These are phyloP conservation scores for Strongylocentrotus purpuratus DNA, from an alignment of 35 echinoderm and acorn worm species.

Conservation along the genomic window DNA sequence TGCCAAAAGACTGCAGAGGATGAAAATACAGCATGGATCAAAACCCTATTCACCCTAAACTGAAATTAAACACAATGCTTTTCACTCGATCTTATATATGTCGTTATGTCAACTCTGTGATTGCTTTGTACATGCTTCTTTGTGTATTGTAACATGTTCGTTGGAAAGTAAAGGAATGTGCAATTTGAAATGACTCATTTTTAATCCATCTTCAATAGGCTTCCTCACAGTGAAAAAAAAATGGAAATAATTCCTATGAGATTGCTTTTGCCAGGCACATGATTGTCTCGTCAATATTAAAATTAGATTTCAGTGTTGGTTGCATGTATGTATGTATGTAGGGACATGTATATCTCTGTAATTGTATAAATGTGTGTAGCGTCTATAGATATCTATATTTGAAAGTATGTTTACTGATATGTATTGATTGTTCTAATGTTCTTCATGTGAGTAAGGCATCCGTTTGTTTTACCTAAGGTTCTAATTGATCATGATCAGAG, in stretches of 20 bases:
- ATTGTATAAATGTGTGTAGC: background rate
- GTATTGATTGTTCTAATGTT: background rate
- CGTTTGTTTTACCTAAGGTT: background rate
- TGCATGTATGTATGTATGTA: background rate
- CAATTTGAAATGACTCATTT: background rate
- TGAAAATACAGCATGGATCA: slow-evolving; percentile 56
- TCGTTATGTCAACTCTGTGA: background rate
- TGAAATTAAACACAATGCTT: background rate
- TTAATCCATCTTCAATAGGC: background rate
- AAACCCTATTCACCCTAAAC: slow-evolving; percentile 20
- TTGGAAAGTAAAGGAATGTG: background rate
- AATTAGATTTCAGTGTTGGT: background rate
- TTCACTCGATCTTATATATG: background rate
- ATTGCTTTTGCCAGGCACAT: background rate
- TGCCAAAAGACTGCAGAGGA: slow-evolving; percentile 61
- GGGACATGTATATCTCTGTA: background rate
- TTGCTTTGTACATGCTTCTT: background rate
- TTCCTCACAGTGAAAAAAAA: background rate
- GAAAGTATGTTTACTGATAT: background rate
- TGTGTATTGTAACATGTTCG: background rate
- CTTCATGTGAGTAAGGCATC: background rate
- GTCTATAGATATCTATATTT: background rate
- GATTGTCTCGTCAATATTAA: background rate
- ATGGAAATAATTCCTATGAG: background rate
- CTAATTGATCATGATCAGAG: background rate